Evolutionary conservation across 2,113 vertebrate species (phyloP).

Genomic region (Speoplatyrhinus poulsoni): DNA sequence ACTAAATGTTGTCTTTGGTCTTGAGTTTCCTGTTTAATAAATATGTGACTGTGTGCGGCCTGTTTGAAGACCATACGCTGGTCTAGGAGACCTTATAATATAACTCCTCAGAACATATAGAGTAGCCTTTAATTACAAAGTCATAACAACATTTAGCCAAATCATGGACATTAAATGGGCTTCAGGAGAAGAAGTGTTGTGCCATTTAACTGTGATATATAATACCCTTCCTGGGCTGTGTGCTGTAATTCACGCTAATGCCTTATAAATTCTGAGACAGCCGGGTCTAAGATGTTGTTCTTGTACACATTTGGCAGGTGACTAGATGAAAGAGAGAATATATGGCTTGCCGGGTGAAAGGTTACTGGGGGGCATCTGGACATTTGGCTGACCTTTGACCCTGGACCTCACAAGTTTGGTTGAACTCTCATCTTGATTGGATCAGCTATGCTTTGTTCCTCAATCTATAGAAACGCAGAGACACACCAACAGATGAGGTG

Average conservation of each 20-base stretch:
- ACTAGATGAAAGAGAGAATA: conserved; percentile 61
- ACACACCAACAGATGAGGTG: neutral
- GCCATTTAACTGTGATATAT: conserved; percentile 60
- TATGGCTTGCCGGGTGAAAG: conserved; percentile 47
- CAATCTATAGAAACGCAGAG: conserved; percentile 29
- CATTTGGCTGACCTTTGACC: conserved; percentile 66
- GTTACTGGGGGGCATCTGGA: conserved; percentile 67
- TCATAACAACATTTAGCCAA: conserved; percentile 46
- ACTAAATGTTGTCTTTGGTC: conserved; percentile 55
- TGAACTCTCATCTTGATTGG: conserved; percentile 51
- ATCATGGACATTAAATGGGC: conserved; percentile 46
- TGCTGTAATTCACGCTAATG: conserved; percentile 47
- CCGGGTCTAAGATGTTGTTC: conserved; percentile 38
- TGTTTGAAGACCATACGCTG: conserved; percentile 69
- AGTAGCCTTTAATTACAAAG: conserved; percentile 68
- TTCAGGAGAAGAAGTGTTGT: conserved; percentile 29
- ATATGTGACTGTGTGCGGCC: conserved; percentile 59
- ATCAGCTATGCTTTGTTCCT: conserved; percentile 44
- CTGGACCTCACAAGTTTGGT: conserved; percentile 48
- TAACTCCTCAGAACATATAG: conserved; percentile 51
- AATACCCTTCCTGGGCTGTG: conserved; percentile 31
- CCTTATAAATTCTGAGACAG: conserved; percentile 16
- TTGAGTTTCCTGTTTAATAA: conserved; percentile 62
- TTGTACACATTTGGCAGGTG: conserved; percentile 29
- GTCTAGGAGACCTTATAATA: conserved; percentile 56